phyloP scores from a whole-genome alignment of 1,140 invertebrate species.

The Dinoponera quadriceps region DNA sequence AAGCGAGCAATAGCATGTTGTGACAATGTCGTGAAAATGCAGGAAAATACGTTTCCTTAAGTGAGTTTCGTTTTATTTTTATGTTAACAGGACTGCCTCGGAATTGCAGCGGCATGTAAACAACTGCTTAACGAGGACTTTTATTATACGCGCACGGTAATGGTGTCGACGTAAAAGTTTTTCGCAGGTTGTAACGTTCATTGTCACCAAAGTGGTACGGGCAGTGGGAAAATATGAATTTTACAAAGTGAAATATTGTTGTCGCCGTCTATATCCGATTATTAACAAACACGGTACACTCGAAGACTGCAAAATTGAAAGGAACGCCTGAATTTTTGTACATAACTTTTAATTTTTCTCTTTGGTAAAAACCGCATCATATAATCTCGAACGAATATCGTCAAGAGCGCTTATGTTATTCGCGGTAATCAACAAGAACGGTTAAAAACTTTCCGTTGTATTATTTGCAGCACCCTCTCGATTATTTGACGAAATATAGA shows the following conservation, averaged over 20 bases:
- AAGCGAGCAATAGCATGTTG: neutral
- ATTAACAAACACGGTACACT: neutral
- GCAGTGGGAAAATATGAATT: neutral
- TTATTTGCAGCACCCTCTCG: neutral
- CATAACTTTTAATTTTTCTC: neutral
- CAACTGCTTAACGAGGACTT: conserved; percentile 62
- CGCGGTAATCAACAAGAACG: neutral
- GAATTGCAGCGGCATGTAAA: conserved; percentile 64
- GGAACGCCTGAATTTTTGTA: neutral
- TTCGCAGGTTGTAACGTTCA: conserved; percentile 17
- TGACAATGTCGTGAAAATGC: conserved; percentile 15
- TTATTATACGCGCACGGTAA: conserved; percentile 51
- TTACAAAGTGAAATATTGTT: conserved; percentile 22
- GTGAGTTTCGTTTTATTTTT: conserved; percentile 20
- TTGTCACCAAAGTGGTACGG: neutral
- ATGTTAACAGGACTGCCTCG: conserved; percentile 2
- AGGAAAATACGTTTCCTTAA: conserved; percentile 24
- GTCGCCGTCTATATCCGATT: neutral
- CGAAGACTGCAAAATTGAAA: neutral
- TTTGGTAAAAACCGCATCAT: neutral
- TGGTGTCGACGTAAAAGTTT: conserved; percentile 15
- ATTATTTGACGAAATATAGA: neutral
- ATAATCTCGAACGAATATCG: neutral
- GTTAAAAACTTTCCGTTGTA: neutral
- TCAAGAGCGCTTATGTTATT: neutral